Evolutionary conservation across 2,113 vertebrate species (phyloP).

Genomic region (Gymnocephalus cernua): DNA sequence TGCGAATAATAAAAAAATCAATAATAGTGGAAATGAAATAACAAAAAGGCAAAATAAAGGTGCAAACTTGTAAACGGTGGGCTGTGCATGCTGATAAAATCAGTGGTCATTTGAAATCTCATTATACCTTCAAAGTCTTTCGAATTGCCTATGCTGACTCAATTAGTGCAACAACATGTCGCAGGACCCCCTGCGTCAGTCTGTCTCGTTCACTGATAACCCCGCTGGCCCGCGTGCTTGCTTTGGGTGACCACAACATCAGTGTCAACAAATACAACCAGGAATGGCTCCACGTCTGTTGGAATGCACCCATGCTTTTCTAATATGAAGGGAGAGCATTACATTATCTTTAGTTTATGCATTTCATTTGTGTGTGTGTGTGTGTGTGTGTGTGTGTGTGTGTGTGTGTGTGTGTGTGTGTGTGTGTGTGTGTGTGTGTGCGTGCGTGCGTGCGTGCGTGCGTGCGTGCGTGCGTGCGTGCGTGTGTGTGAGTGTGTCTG

Average conservation of each 20-base stretch:
- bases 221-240: conserved; percentile 62
- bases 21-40: conserved; percentile 68
- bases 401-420: too few relatives aligned
- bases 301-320: conserved; percentile 37
- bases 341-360: background rate
- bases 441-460: too few relatives aligned
- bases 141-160: conserved; percentile 59
- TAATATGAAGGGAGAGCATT: background rate
- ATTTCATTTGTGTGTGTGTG: background rate
- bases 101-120: conserved; percentile 67
- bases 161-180: conserved; percentile 66
- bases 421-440: too few relatives aligned
- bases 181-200: conserved; percentile 70
- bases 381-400: background rate
- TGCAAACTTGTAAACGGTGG: conserved; percentile 43
- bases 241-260: conserved; percentile 70
- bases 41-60: conserved; percentile 46
- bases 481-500: too few relatives aligned
- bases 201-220: conserved; percentile 83
- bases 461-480: too few relatives aligned
- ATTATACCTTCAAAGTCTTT: conserved; percentile 68
- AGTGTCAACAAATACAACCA: conserved; percentile 77
- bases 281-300: conserved; percentile 56
- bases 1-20: conserved; percentile 66
- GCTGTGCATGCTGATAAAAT: conserved; percentile 58